phyloP scores from a whole-genome alignment of 2,113 vertebrate species.

The Gymnocephalus cernua region DNA sequence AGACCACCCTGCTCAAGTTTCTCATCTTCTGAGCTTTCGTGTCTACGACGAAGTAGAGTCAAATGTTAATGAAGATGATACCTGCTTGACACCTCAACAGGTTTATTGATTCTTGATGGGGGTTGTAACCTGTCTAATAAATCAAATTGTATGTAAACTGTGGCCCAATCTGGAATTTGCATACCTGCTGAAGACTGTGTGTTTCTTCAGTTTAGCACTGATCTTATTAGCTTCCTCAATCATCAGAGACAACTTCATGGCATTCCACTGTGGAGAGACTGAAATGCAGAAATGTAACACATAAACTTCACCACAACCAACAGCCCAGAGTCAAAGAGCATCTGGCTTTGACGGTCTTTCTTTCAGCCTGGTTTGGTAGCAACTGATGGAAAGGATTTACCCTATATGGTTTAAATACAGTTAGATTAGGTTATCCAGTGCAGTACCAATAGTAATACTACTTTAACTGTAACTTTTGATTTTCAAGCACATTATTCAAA shows the following conservation, averaged over 20 bases:
- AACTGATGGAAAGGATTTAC: background rate
- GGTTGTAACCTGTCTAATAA: constrained; percentile 21
- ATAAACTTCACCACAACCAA: background rate
- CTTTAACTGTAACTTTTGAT: background rate
- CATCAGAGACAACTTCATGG: constrained; percentile 95
- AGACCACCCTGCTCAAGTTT: constrained; percentile 51
- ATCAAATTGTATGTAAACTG: background rate
- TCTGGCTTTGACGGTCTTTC: background rate
- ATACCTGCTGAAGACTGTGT: constrained; percentile 91
- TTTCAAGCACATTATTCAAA: background rate
- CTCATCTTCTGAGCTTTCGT: constrained; percentile 80
- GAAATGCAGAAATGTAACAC: constrained; percentile 42
- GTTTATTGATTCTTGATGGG: background rate
- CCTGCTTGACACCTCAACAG: background rate
- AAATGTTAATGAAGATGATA: background rate
- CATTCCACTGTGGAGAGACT: constrained; percentile 90
- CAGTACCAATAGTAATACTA: background rate
- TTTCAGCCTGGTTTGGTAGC: background rate
- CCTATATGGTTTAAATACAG: background rate
- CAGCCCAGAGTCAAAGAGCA: background rate
- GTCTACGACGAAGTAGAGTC: constrained; percentile 77
- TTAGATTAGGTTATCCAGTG: background rate
- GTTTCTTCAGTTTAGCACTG: constrained; percentile 86
- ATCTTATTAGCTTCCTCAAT: constrained; percentile 96
- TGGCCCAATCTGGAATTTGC: background rate